phyloP scores from a whole-genome alignment of 92 coral and sea anemone species.

The Meandrina meandrites region DNA sequence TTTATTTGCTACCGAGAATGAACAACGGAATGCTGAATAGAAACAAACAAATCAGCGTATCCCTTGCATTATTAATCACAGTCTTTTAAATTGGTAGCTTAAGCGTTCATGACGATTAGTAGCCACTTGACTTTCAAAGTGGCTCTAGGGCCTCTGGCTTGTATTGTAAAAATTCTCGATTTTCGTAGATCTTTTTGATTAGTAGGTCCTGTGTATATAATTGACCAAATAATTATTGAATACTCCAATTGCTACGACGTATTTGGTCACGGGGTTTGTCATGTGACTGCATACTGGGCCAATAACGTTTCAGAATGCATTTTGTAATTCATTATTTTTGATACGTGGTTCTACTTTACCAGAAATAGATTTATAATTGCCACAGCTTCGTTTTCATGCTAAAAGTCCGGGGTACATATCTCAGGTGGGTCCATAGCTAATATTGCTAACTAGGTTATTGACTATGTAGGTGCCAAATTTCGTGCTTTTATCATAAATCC shows the following conservation, averaged over 20 bases:
- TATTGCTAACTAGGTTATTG: background rate
- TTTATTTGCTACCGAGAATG: slow-evolving; percentile 11
- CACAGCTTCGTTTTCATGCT: background rate
- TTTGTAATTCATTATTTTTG: background rate
- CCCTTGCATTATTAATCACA: background rate
- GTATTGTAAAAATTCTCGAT: too few relatives aligned
- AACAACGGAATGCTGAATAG: slow-evolving; percentile 10
- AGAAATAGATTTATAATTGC: background rate
- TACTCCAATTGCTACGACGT: background rate
- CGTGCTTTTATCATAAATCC: slow-evolving; percentile 11
- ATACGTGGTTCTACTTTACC: background rate
- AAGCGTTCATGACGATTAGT: too few relatives aligned
- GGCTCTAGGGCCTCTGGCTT: too few relatives aligned
- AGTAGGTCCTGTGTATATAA: background rate
- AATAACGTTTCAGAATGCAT: background rate
- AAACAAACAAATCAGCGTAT: background rate
- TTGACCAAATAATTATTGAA: slow-evolving; percentile 3
- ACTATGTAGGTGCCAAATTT: background rate
- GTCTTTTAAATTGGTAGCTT: background rate
- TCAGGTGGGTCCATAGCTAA: slow-evolving; percentile 1
- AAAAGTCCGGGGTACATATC: background rate
- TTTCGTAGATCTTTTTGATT: background rate
- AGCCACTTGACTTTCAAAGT: too few relatives aligned
- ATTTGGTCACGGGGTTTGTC: background rate
- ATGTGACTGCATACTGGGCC: background rate